These are phyloP conservation scores for Zaprionus obscuricornis DNA, from an alignment of 2,888 invertebrate species.

Conservation along the genomic window DNA sequence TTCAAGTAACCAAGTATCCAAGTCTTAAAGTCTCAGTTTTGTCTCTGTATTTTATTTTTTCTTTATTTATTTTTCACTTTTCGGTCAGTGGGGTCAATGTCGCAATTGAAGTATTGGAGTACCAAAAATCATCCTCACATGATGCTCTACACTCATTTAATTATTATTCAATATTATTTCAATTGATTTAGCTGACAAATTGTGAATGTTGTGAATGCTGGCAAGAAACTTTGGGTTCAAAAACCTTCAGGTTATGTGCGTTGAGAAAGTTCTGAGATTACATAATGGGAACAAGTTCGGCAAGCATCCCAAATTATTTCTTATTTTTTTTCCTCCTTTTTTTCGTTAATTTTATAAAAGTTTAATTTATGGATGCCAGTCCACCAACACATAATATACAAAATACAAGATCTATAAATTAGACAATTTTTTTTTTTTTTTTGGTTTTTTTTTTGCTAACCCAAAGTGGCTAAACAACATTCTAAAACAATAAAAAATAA, in stretches of 20 bases:
- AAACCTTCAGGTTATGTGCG: conserved; percentile 21
- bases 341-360: conserved; percentile 23
- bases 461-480: conserved; percentile 72
- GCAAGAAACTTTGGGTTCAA: conserved; percentile 28
- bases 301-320: conserved; percentile 5
- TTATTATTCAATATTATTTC: conserved; percentile 33
- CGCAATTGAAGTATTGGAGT: conserved; percentile 51
- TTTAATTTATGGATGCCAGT: conserved; percentile 49
- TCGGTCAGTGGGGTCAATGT: conserved; percentile 72
- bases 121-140: conserved; percentile 20
- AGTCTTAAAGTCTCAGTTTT: too few species aligned
- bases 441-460: conserved; percentile 1
- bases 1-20: too few species aligned
- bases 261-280: conserved; percentile 35
- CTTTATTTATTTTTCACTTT: neutral
- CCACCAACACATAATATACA: conserved; percentile 53
- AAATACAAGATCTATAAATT: conserved; percentile 59
- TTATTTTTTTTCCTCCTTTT: too few species aligned
- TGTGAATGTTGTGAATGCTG: neutral
- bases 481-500: conserved; percentile 71
- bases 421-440: conserved; percentile 22
- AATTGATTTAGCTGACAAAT: conserved; percentile 10
- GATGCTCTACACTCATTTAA: conserved; percentile 21
- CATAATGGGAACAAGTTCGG: conserved; percentile 43
- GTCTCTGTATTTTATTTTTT: neutral